Conservation (phyloP, 2,797 vertebrate genomes). For the Phalloptychus januarius region DNA sequence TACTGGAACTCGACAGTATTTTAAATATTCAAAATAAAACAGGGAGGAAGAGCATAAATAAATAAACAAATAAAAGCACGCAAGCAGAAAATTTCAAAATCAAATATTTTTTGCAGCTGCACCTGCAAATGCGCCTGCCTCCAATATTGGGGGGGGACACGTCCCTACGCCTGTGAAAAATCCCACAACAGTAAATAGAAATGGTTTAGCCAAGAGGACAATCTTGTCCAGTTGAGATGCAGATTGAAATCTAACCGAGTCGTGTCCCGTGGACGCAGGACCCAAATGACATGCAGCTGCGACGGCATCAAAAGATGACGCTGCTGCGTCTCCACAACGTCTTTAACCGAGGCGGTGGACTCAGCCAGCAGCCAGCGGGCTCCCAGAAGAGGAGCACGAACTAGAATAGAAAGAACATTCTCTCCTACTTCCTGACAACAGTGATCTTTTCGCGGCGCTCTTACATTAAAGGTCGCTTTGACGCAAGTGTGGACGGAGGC, state of each 20-base stretch:
- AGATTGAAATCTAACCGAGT: not conserved
- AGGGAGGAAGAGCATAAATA: no score
- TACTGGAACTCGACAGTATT: no score
- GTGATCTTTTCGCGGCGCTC: slow-evolving; percentile 28
- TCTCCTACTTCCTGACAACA: slow-evolving; percentile 13
- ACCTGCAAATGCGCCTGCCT: no score
- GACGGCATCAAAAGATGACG: not conserved
- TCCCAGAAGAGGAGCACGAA: not conserved
- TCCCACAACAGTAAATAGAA: not conserved
- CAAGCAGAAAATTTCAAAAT: no score
- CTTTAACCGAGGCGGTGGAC: not conserved
- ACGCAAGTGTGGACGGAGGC: slow-evolving; percentile 94
- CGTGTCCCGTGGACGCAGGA: not conserved
- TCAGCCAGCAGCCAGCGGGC: not conserved
- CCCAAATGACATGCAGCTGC: not conserved
- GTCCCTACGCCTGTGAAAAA: no score
- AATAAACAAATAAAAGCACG: no score
- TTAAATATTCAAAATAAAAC: no score
- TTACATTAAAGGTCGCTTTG: slow-evolving; percentile 98
- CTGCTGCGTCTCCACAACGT: not conserved
- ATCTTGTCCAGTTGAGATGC: not conserved
- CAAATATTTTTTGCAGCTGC: no score
- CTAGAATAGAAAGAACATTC: not conserved
- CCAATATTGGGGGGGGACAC: no score
- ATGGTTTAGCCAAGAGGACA: not conserved